A percentile compares a stretch with the other conserved stretches of the same genome.
Conservation (phyloP, 2,888 invertebrate genomes). For the Drosophila vallismaia region DNA sequence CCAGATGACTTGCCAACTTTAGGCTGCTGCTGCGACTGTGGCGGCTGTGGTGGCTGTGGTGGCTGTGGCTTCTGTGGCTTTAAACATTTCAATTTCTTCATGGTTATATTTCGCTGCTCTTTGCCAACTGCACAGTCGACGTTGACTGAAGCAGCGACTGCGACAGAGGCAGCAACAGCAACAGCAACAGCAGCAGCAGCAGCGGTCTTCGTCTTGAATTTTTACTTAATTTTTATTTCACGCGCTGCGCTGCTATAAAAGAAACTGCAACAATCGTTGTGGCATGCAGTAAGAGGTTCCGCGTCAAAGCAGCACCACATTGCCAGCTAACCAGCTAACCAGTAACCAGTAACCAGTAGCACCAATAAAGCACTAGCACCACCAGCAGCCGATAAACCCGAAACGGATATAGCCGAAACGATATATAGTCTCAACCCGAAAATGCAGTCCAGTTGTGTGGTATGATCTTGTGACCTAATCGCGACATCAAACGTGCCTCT, state of each 20-base stretch:
- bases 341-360: conserved; percentile 15
- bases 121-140: conserved; percentile 62
- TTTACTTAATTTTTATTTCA: conserved; percentile 78
- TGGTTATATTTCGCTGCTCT: conserved; percentile 74
- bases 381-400: conserved; percentile 31
- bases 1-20: conserved; percentile 74
- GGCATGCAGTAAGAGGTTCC: conserved; percentile 83
- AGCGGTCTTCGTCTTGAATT: conserved; percentile 57
- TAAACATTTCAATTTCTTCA: conserved; percentile 79
- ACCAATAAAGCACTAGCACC: conserved; percentile 1
- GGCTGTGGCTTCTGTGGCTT: conserved; percentile 18
- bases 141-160: conserved; percentile 5
- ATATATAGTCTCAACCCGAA: conserved; percentile 7
- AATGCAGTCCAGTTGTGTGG: conserved; percentile 83
- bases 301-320: conserved; percentile 76
- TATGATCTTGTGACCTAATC: conserved; percentile 51
- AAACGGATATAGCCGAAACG: conserved; percentile 11
- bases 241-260: conserved; percentile 82
- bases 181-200: conserved; percentile 10
- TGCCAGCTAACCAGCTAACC: not conserved
- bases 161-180: not conserved
- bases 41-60: conserved; percentile 5
- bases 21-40: conserved; percentile 24
- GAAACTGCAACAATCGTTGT: conserved; percentile 81
- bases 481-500: not conserved